phyloP scores from a whole-genome alignment of 2,113 vertebrate genomes.

The Silurus asotus region DNA sequence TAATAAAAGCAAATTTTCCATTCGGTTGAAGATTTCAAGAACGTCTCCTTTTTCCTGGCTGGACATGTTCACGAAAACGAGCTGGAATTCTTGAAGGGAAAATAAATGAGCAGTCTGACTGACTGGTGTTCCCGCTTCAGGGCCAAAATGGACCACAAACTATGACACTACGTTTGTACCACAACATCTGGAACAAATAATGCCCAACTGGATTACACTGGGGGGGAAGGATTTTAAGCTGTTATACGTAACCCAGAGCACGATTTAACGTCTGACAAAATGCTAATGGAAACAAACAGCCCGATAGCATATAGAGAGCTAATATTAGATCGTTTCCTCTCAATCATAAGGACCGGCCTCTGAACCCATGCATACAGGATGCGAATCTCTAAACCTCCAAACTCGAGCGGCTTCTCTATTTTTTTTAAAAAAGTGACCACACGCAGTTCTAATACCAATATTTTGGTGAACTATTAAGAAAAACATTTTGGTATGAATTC shows the following conservation, averaged over 20 bases:
- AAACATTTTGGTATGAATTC: not conserved
- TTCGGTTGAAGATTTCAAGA: not conserved
- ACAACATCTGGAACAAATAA: slow-evolving; percentile 37
- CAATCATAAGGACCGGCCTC: slow-evolving; percentile 10
- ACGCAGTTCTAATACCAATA: not conserved
- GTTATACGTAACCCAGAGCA: slow-evolving; percentile 7
- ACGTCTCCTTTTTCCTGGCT: not conserved
- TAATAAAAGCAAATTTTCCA: slow-evolving; percentile 24
- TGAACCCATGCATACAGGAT: not conserved
- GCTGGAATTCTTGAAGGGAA: not conserved
- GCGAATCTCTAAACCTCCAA: slow-evolving; percentile 19
- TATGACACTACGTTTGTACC: slow-evolving; percentile 5
- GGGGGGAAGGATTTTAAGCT: not conserved
- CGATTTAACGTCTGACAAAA: slow-evolving; percentile 9
- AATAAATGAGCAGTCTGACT: not conserved
- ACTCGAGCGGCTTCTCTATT: not conserved
- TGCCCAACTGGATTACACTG: slow-evolving; percentile 16
- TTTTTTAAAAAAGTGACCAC: not conserved
- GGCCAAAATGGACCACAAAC: slow-evolving; percentile 2
- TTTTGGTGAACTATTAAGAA: not conserved
- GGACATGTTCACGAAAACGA: not conserved
- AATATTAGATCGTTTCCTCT: slow-evolving; percentile 21
- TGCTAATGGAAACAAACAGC: slow-evolving; percentile 21
- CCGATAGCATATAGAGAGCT: not conserved
- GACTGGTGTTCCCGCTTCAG: not conserved